phyloP scores from a whole-genome alignment of 1,140 invertebrate genomes.

The Xylocopa sonorina region DNA sequence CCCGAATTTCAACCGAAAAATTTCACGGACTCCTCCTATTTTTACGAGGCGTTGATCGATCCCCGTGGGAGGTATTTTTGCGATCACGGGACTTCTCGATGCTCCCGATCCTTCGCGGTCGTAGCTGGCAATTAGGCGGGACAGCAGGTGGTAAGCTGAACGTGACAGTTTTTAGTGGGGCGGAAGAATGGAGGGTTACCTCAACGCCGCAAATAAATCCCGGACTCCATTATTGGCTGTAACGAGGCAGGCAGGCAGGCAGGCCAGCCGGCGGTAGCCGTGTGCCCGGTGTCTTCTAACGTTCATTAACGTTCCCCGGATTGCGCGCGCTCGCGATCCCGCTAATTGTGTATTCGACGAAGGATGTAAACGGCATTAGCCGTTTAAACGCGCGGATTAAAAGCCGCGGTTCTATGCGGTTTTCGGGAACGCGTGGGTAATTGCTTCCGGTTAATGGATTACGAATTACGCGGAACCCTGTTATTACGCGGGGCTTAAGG shows the following conservation, averaged over 20 bases:
- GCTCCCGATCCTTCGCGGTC: conserved; percentile 54
- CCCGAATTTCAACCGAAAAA: no score
- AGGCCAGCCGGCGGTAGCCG: neutral
- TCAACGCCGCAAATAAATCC: conserved; percentile 74
- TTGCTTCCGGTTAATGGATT: neutral
- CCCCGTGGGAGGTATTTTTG: no score
- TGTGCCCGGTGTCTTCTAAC: neutral
- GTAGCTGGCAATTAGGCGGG: conserved; percentile 66
- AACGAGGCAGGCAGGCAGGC: conserved; percentile 31
- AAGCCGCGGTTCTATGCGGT: neutral
- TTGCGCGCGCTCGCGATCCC: no score
- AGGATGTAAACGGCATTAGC: neutral
- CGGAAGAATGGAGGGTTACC: conserved; percentile 62
- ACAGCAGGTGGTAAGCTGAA: conserved; percentile 71
- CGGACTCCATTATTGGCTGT: conserved; percentile 62
- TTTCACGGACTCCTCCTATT: neutral
- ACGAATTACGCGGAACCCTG: neutral
- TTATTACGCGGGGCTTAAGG: no score
- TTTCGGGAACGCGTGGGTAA: neutral
- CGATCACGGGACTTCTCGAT: conserved; percentile 34
- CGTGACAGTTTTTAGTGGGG: conserved; percentile 74
- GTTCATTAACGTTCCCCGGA: neutral
- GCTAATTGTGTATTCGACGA: neutral
- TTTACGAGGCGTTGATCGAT: no score
- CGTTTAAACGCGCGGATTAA: neutral